Evolutionary conservation across 2,797 vertebrate species (phyloP).

Genomic region (Pygocentrus nattereri): DNA sequence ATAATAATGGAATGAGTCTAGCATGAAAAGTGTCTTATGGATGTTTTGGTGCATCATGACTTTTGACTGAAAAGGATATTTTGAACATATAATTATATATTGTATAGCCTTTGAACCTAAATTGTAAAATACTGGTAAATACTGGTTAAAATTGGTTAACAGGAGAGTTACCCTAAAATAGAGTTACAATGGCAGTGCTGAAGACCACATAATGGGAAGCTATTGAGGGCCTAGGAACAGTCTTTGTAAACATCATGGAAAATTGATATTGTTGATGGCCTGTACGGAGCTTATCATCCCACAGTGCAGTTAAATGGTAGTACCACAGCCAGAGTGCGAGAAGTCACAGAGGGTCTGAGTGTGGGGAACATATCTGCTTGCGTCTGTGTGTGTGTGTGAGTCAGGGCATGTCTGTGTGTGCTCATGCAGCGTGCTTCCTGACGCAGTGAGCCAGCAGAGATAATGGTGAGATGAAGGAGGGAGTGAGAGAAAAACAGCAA

Average conservation of each 20-base stretch:
- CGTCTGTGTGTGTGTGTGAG: slow-evolving; percentile 50
- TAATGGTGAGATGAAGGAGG: slow-evolving; percentile 56
- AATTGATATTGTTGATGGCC: not conserved
- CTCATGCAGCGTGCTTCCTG: slow-evolving; percentile 46
- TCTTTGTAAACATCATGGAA: slow-evolving; percentile 15
- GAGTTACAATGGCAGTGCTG: not conserved
- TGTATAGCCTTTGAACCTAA: too few species aligned
- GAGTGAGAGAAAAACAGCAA: slow-evolving; percentile 33
- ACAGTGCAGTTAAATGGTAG: slow-evolving; percentile 36
- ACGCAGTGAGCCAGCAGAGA: slow-evolving; percentile 52
- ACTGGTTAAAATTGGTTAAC: not conserved
- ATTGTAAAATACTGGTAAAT: not conserved
- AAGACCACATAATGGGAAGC: not conserved
- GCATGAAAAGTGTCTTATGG: too few species aligned
- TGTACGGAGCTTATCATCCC: slow-evolving; percentile 16
- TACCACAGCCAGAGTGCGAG: slow-evolving; percentile 39
- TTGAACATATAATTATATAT: too few species aligned
- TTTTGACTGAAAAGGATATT: too few species aligned
- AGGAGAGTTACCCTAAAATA: not conserved
- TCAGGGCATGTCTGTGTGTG: slow-evolving; percentile 53
- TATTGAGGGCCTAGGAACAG: slow-evolving; percentile 8
- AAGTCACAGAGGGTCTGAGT: slow-evolving; percentile 47
- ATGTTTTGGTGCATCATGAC: too few species aligned
- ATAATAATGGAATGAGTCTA: too few species aligned
- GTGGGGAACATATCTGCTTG: slow-evolving; percentile 46